Base-by-base conservation (phyloP, 2,797 vertebrate species). In the Florisuga fusca region DNA sequence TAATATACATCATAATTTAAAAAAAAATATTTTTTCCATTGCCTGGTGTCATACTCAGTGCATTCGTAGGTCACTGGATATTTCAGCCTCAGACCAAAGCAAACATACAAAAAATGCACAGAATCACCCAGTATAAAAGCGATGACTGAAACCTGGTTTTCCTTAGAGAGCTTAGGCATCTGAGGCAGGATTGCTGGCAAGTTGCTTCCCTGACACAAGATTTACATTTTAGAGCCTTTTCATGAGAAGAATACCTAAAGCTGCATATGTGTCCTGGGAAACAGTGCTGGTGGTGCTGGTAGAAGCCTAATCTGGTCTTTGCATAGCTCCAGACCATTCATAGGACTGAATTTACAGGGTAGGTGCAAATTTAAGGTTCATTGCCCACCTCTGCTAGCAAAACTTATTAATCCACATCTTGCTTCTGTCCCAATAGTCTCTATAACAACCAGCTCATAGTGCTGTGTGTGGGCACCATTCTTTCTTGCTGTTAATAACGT, bases 261-360 rank as follows among this genome's bases (percentile, higher is more conserved):
- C 69, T 50, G 19, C 18, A 2, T 7, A 26, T 20, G 9, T 2
- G 1, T 38, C 38, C 68, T n/a, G 29, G 15, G 45, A 68, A 63
- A n/a, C 7, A 11, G 1, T 6, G 9, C 10, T 5, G 1, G 3
- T 50, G 31, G 11, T 43, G 29, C 31, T 12, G 29, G 38, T 64
- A 66, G 76, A 55, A 57, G 7, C 48, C 46, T 62, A 21, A 12
- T 34, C 55, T 43, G 21, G 13, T 55, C 64, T 51, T 50, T 25
- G 21, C 4, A 0, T 45, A 55, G 38, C 18, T 66, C 25, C 48
- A 46, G 10, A 33, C 41, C 21, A 3, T 26, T 46, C 2, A 2
- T 18, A 1, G 3, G 21, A 12, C 22, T 7, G 20, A 75, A 17
- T 41, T 41, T 41, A 41, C 33, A 45, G 50, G 22, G 18, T 16